Evolutionary conservation across 2,888 invertebrate genomes (phyloP).

Genomic region (Cyaniris semiargus): DNA sequence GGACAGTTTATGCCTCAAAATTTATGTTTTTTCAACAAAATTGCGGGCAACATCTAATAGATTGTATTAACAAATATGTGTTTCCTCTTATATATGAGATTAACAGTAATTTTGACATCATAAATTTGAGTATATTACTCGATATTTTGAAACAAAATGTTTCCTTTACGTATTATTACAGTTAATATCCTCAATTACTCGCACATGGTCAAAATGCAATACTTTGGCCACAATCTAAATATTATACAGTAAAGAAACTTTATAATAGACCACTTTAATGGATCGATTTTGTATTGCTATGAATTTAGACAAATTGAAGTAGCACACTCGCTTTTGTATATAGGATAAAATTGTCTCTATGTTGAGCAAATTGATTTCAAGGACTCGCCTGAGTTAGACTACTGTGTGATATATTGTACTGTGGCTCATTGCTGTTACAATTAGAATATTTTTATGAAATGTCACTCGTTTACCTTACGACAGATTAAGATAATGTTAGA

Average conservation of each 20-base stretch:
- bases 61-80: neutral
- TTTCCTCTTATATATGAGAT: neutral
- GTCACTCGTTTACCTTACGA: slow-evolving; percentile 7
- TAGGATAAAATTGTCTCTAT: no score
- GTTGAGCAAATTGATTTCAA: no score
- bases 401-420: neutral
- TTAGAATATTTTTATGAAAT: slow-evolving; percentile 18
- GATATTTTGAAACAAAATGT: neutral
- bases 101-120: neutral
- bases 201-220: neutral
- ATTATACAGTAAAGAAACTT: no score
- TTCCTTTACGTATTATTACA: neutral
- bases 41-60: no score
- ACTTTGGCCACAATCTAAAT: neutral
- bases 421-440: neutral
- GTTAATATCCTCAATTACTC: neutral
- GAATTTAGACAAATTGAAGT: neutral
- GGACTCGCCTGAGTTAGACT: neutral
- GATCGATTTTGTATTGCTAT: no score
- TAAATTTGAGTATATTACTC: neutral
- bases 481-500: slow-evolving; percentile 10
- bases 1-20: no score
- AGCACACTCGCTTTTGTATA: neutral
- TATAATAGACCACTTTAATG: no score
- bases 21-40: no score